Evolutionary conservation across 92 coral and sea anemone genomes (phyloP).

Genomic region (Phenganax subtilis): DNA sequence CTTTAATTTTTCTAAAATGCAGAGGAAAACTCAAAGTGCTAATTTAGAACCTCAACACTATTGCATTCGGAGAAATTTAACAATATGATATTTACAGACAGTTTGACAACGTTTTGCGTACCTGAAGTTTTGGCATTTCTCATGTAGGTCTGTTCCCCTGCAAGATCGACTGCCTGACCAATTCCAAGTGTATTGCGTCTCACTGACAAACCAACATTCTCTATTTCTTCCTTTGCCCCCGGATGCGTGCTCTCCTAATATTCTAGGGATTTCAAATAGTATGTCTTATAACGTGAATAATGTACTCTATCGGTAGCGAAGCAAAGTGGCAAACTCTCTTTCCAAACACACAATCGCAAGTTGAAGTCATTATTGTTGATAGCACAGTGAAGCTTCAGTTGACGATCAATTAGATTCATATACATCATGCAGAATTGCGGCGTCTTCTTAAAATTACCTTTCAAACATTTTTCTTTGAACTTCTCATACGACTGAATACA

Average conservation of each 20-base stretch:
- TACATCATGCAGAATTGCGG: constrained; percentile 9
- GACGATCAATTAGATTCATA: constrained; percentile 8
- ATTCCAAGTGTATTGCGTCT: constrained; percentile 15
- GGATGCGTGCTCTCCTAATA: constrained; percentile 9
- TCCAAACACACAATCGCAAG: neutral
- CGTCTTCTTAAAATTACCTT: neutral
- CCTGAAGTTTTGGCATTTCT: constrained; percentile 18
- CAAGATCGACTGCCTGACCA: constrained; percentile 26
- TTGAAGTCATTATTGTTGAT: neutral
- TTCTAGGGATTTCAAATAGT: constrained; percentile 6
- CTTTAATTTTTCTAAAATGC: too few species aligned
- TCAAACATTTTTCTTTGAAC: constrained; percentile 10
- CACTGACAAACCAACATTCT: constrained; percentile 5
- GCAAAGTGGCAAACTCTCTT: neutral
- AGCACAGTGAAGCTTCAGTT: neutral
- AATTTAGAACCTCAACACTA: too few species aligned
- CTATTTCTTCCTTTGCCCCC: neutral
- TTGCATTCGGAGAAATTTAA: too few species aligned
- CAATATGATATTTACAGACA: too few species aligned
- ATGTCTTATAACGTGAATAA: constrained; percentile 9
- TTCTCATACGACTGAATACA: neutral
- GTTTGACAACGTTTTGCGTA: neutral
- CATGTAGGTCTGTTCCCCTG: constrained; percentile 20
- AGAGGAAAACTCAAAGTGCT: too few species aligned
- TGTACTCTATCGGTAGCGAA: constrained; percentile 13